Percentiles rank a stretch among this genome's conserved stretches.
Conservation (phyloP, 2,888 invertebrate species). For the Drosophila glabriapex region DNA sequence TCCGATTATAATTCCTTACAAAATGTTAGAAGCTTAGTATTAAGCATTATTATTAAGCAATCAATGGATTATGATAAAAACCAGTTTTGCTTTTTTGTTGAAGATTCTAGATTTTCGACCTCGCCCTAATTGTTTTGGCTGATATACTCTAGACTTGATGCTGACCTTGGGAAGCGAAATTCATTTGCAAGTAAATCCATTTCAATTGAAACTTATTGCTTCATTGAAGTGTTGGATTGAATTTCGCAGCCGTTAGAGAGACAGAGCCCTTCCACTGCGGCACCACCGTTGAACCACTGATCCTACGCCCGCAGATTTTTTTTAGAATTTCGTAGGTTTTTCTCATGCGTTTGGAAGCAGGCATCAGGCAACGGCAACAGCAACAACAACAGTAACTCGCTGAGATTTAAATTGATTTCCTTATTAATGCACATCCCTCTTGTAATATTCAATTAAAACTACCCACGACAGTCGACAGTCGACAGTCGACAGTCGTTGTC, state of each 20-base stretch:
- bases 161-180: slow-evolving; percentile 62
- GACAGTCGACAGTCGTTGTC: slow-evolving; percentile 15
- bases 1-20: neutral
- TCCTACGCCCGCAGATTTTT: slow-evolving; percentile 81
- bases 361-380: slow-evolving; percentile 7
- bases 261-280: slow-evolving; percentile 44
- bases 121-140: neutral
- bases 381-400: slow-evolving; percentile 32
- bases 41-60: neutral
- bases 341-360: slow-evolving; percentile 70
- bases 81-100: neutral
- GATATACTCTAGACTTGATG: neutral
- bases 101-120: neutral
- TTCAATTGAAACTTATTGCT: slow-evolving; percentile 76
- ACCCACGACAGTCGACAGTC: slow-evolving; percentile 53
- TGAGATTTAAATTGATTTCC: slow-evolving; percentile 84
- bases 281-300: slow-evolving; percentile 43
- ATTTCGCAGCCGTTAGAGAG: slow-evolving; percentile 54
- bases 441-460: slow-evolving; percentile 77
- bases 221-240: slow-evolving; percentile 52
- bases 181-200: slow-evolving; percentile 40
- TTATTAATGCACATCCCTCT: slow-evolving; percentile 83
- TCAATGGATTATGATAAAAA: neutral
- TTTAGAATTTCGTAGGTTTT: slow-evolving; percentile 65
- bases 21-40: neutral